Evolutionary conservation across 2,113 vertebrate genomes (phyloP).

Genomic region (Phodopus roborovskii): DNA sequence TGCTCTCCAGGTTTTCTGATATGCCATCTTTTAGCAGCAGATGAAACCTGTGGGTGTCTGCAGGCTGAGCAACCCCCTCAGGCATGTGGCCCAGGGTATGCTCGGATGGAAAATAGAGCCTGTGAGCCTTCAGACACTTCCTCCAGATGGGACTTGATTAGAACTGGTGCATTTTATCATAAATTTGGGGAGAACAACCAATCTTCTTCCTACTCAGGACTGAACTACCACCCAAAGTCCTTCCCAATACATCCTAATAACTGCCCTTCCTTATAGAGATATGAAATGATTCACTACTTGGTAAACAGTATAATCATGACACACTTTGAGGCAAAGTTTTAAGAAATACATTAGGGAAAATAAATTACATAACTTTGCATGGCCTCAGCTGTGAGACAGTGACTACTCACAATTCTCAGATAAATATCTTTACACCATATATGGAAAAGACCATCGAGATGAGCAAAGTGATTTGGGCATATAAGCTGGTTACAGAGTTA

Average conservation of each 20-base stretch:
- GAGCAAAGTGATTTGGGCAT: neutral
- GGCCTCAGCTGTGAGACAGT: neutral
- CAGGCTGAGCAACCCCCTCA: neutral
- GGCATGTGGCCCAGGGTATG: neutral
- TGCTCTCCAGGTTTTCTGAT: neutral
- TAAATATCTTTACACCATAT: constrained; percentile 3
- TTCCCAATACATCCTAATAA: neutral
- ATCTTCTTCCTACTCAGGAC: neutral
- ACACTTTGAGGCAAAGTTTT: neutral
- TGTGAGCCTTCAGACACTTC: neutral
- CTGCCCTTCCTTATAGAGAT: neutral
- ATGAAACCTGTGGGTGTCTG: neutral
- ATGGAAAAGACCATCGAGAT: neutral
- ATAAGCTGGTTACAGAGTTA: neutral
- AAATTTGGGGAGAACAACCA: neutral
- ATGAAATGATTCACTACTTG: neutral
- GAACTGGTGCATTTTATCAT: neutral
- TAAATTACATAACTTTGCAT: neutral
- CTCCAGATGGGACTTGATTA: neutral
- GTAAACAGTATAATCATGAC: neutral
- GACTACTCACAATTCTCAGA: neutral
- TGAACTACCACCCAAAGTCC: neutral
- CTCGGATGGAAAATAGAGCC: neutral
- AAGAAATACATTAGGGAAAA: constrained; percentile 46
- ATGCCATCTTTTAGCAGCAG: neutral